A percentile compares a stretch with the other conserved stretches of the same genome.
phyloP scores from a whole-genome alignment of 2,888 invertebrate genomes.

The Acanthosepion pharaonis region DNA sequence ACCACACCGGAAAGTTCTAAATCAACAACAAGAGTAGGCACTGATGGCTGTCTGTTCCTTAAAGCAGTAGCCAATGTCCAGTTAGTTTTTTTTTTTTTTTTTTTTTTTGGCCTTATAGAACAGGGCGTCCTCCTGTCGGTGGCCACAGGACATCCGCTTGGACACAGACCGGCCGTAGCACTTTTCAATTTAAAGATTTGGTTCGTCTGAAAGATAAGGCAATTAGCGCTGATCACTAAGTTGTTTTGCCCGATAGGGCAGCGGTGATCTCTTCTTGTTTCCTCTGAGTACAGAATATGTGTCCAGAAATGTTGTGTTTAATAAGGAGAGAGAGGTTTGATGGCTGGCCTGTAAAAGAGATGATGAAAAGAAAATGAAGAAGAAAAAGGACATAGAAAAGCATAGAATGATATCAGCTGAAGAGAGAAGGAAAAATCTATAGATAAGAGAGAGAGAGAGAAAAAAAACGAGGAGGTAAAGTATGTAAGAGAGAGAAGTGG shows the following conservation, averaged over 20 bases:
- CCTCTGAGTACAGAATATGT: neutral
- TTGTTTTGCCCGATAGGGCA: slow-evolving; percentile 2
- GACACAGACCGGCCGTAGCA: neutral
- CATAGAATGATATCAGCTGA: neutral
- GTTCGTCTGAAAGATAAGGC: slow-evolving; percentile 4
- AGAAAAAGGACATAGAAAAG: neutral
- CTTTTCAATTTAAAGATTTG: slow-evolving; percentile 14
- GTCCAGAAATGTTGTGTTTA: neutral
- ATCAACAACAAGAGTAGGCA: neutral
- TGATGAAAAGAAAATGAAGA: neutral
- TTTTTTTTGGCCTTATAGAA: neutral
- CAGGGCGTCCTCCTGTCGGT: neutral
- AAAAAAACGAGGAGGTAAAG: no score
- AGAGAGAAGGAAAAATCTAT: neutral
- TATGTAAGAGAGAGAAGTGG: no score
- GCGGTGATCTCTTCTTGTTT: neutral
- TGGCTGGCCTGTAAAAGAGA: neutral
- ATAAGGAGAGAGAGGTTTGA: neutral
- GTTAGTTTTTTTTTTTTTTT: neutral
- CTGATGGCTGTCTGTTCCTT: neutral
- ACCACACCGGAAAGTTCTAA: neutral
- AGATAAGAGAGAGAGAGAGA: no score
- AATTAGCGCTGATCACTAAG: neutral
- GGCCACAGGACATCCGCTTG: neutral
- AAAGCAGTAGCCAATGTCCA: neutral